Evolutionary conservation across 1,140 invertebrate genomes (phyloP).

Genomic region (Aphelenchoides fujianensis): DNA sequence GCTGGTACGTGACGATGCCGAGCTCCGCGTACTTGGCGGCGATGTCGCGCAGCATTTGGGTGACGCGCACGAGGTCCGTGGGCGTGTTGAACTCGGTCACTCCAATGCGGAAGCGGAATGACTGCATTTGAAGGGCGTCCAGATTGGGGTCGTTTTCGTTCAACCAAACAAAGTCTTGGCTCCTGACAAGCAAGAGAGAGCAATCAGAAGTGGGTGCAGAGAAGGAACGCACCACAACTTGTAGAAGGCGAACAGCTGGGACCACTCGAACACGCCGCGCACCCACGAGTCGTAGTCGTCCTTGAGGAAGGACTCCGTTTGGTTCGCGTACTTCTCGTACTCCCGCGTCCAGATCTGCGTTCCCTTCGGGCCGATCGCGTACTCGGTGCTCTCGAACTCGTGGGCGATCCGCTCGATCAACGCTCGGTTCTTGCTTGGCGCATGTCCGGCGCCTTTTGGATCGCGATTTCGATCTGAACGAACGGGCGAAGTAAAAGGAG

Average conservation of each 20-base stretch:
- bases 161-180: constrained; percentile 60
- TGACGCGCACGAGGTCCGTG: constrained; percentile 55
- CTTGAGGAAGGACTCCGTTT: constrained; percentile 49
- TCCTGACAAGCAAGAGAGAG: no score
- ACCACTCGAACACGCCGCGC: constrained; percentile 60
- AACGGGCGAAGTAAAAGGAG: no score
- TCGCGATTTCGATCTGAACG: constrained; percentile 59
- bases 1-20: constrained; percentile 86
- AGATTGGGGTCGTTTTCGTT: constrained; percentile 42
- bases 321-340: constrained; percentile 58
- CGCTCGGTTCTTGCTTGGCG: constrained; percentile 37
- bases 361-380: constrained; percentile 52
- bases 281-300: constrained; percentile 59
- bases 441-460: constrained; percentile 55
- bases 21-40: constrained; percentile 73
- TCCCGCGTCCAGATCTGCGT: constrained; percentile 60
- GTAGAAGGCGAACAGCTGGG: constrained; percentile 59
- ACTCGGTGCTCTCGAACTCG: constrained; percentile 53
- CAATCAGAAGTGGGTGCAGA: background rate
- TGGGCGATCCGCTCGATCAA: constrained; percentile 48
- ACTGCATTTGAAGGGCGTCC: constrained; percentile 50
- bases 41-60: constrained; percentile 70
- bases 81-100: constrained; percentile 58
- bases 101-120: constrained; percentile 60
- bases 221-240: constrained; percentile 59